Evolutionary conservation across 2,113 vertebrate genomes (phyloP), one percentile per base, ranked within the genome.

Genomic region (Pelusios castaneus): DNA sequence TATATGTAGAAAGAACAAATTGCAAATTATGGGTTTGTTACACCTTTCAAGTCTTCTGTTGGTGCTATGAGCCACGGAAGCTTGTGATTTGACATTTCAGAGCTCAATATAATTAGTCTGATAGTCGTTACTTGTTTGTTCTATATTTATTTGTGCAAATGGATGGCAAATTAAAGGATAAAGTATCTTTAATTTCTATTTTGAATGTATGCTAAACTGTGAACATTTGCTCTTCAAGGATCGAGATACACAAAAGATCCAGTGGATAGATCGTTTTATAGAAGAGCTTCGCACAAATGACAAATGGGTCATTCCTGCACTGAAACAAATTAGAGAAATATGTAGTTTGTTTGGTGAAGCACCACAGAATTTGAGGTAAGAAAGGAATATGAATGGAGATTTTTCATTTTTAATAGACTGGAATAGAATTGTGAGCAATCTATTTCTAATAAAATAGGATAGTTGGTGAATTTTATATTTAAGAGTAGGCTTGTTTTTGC

Each of bases 191-290:
- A 38, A 70, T 38, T 70, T 70, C 43, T 5, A 47, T 12, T n/a
- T 86, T 34, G 89, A 58, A 78, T 70, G 0, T 85, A 3, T 81
- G 29, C 73, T 93, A 95, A 92, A 95, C 52, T 82, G 8, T 90
- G 45, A 94, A 88, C n/a, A 21, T 38, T 91, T 97, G 34, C 94
- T 95, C 83, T 97, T 97, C 90, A 97, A 99, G 99, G 99, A 99
- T 97, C 98, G 99, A 97, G 99, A 99, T 96, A 99, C 99, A 4
- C 99, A 99, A 86, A 99, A 99, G 98, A 99, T 99, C 95, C 99
- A 99, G 90, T 99, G 99, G 99, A 99, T 99, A 96, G 99, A 99
- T 97, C 99, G 99, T 85, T 99, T 99, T 98, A 99, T 99, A 98
- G 99, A 99, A 98, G 99, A 99, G 93, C 98, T 99, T 96, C 99